A percentile compares a stretch with the other conserved stretches of the same genome.
These are phyloP conservation scores for Atlantisia rogersi DNA, from an alignment of 2,113 vertebrate genomes.

Conservation along the genomic window DNA sequence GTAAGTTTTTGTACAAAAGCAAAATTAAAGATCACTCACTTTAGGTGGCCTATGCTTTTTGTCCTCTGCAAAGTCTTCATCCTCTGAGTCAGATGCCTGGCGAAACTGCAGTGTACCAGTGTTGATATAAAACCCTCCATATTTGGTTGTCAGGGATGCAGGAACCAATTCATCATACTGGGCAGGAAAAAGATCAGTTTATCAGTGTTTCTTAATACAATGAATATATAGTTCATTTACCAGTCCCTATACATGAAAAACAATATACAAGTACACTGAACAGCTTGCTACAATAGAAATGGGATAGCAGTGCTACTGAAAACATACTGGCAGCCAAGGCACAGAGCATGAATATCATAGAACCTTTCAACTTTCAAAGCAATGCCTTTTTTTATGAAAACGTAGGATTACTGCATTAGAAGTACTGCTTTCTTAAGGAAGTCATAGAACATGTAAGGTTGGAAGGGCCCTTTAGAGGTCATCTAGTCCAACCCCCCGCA, in stretches of 20 bases:
- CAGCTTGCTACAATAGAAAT: background rate
- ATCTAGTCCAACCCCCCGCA: no score
- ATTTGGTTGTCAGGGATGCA: slow-evolving; percentile 95
- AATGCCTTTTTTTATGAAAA: background rate
- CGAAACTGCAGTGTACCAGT: slow-evolving; percentile 97
- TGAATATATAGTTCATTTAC: background rate
- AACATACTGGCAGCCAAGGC: background rate
- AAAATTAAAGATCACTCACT: slow-evolving; percentile 71
- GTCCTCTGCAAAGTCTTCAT: slow-evolving; percentile 80
- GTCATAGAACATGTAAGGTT: no score
- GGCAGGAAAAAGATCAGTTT: slow-evolving; percentile 6
- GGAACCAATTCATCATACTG: slow-evolving; percentile 96
- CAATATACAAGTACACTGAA: background rate
- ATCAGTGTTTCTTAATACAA: background rate
- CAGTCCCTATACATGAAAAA: background rate
- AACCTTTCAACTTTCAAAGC: background rate
- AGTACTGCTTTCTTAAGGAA: background rate
- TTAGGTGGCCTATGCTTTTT: slow-evolving; percentile 87
- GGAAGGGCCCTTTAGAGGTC: no score
- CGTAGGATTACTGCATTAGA: background rate
- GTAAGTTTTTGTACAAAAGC: background rate
- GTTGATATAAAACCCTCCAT: slow-evolving; percentile 99
- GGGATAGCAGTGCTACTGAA: background rate
- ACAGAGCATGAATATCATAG: background rate
- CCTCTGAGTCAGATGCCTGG: slow-evolving; percentile 92